Evolutionary conservation across 2,113 vertebrate genomes (phyloP), one percentile per base, ranked within the genome.

Genomic region (Apus apus): DNA sequence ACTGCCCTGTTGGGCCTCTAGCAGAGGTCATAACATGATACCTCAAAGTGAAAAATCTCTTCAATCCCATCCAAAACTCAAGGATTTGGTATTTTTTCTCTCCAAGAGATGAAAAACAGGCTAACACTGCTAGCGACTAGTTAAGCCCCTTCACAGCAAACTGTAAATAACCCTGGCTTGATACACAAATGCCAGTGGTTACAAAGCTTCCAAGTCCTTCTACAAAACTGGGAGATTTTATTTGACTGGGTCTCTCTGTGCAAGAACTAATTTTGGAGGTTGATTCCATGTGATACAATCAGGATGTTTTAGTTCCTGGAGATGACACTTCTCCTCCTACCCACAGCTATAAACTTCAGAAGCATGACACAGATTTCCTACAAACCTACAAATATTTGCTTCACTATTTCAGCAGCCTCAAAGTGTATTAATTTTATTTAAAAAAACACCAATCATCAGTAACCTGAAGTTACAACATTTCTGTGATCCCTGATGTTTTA

Each of bases 291-390:
- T 95, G 91, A 95, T 94, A 88, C 92, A 95, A 95, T 96, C 90
- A 91, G 91, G 94, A 80, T 96, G 92, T 77, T 96, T 94, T 80
- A 95, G 90, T 80, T 97, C 93, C 95, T 61, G 72, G 64, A 95
- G 95, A 36, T 91, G 82, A 96, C 93, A 95, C 60, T 94, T 96
- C 89, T 95, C 92, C 93, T 96, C 90, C 96, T 77, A 96, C 93
- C 95, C 90, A 90, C 85, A 96, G 92, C 92, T 71, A 71, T 22
- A 93, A 85, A 91, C 93, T 90, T 50, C 5, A 79, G 64, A 92
- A 95, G 90, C 19, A 6, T 93, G 90, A 95, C 90, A 95, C 85
- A 93, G 51, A 93, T 91, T 91, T 80, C 85, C 85, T 90, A 93
- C 64, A 91, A 97, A 94, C 89, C 91, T 83, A 94, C 81, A 91